Evolutionary conservation across 2,888 invertebrate genomes (phyloP), one percentile per base, ranked within the genome.

Genomic region (Agonopterix heracliana): DNA sequence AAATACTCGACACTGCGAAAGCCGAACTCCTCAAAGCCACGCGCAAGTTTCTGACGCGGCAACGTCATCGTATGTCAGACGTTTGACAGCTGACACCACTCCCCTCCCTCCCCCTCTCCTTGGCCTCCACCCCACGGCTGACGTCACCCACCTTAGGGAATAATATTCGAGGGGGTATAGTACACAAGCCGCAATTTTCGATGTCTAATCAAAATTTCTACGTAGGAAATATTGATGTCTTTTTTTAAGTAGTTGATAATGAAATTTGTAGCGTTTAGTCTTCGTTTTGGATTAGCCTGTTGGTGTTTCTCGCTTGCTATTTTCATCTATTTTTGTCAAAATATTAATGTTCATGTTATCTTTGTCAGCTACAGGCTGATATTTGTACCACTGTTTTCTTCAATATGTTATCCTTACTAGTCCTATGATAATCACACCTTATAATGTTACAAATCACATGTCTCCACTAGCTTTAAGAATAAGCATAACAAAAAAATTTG

Each of bases 11-110:
- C 3, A 45, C 2, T 38, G 2, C 34, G 12, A 3, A 13, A 45
- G 42, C 49, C 57, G 55, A 68, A 61, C 63, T 64, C 55, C 63
- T 65, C 64, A 60, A 73, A 76, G 68, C 70, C 68, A 67, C 64
- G 67, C 66, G 64, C 66, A 76, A 78, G 74, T 77, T 78, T 71
- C 68, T 67, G 71, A 74, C 69, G 65, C 61, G 63, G 66, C 63
- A 67, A 71, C 71, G 70, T 83, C 82, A 78, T 78, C 78, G 79
- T 73, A 72, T 74, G 74, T 82, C 80, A 78, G 71, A 74, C 57
- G 66, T 75, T 75, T 81, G 79, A 81, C 80, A 81, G 72, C 68
- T 63, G 62, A 74, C 76, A 70, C 67, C 67, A 56, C 63, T 58
- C 66, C 61, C 61, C 64, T 57, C 63, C 53, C 50, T 47, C 49